Percentiles rank a stretch among this genome's conserved stretches.
Conservation (phyloP, 2,113 vertebrate species). For the Aldabrachelys gigantea region DNA sequence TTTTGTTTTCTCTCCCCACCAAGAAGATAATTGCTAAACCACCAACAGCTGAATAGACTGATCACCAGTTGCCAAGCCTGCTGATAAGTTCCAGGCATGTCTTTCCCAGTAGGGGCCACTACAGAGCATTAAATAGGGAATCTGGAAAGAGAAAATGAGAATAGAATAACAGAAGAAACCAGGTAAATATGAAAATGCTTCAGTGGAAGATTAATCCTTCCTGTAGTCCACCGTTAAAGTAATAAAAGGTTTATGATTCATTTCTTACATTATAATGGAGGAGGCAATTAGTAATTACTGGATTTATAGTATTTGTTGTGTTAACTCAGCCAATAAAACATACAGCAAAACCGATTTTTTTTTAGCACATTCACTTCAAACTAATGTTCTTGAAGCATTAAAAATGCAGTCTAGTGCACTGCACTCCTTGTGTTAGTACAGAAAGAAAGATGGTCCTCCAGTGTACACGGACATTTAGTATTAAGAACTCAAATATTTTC, state of each 20-base stretch:
- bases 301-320: conserved; percentile 83
- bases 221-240: conserved; percentile 73
- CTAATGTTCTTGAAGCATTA: conserved; percentile 51
- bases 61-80: conserved; percentile 67
- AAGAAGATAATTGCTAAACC: conserved; percentile 66
- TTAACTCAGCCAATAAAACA: conserved; percentile 80
- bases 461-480: conserved; percentile 8
- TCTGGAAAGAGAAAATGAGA: conserved; percentile 53
- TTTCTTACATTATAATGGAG: conserved; percentile 81
- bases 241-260: conserved; percentile 82
- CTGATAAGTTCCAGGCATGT: conserved; percentile 58
- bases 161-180: conserved; percentile 52
- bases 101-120: conserved; percentile 72
- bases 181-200: conserved; percentile 75
- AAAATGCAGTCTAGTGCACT: conserved; percentile 32
- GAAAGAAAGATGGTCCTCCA: conserved; percentile 32
- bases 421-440: not conserved
- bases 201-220: conserved; percentile 76
- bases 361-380: conserved; percentile 43
- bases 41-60: conserved; percentile 70
- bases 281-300: conserved; percentile 83
- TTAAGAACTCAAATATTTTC: conserved; percentile 58
- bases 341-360: conserved; percentile 55
- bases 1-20: conserved; percentile 49
- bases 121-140: conserved; percentile 65